Conservation (phyloP, 2,888 invertebrate genomes). For the Heteropelma amictum region DNA sequence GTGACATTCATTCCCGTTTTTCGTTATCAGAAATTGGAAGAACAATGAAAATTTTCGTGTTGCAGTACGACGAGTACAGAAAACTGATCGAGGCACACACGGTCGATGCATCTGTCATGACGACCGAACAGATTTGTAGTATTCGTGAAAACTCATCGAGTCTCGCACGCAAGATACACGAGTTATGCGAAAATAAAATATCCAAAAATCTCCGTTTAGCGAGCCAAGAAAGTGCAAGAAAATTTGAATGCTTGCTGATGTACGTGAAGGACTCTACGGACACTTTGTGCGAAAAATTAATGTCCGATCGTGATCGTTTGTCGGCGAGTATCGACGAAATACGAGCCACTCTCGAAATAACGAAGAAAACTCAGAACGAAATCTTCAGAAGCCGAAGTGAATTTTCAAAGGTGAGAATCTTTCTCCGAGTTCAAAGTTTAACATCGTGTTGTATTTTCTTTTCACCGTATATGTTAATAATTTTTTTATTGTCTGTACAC, state of each 20-base stretch:
- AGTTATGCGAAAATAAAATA: slow-evolving; percentile 66
- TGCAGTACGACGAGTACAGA: slow-evolving; percentile 65
- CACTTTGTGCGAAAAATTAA: slow-evolving; percentile 58
- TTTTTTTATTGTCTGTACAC: background rate
- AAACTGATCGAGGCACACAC: slow-evolving; percentile 65
- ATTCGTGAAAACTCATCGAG: slow-evolving; percentile 59
- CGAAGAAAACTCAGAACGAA: slow-evolving; percentile 60
- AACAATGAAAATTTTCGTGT: slow-evolving; percentile 15
- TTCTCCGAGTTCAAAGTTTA: background rate
- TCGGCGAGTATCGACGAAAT: slow-evolving; percentile 60
- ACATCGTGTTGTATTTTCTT: background rate
- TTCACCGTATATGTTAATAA: background rate
- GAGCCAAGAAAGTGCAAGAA: slow-evolving; percentile 61
- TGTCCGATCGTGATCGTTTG: slow-evolving; percentile 63
- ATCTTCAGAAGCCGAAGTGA: slow-evolving; percentile 55
- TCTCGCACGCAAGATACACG: slow-evolving; percentile 63
- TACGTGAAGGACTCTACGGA: slow-evolving; percentile 64
- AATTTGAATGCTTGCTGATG: slow-evolving; percentile 62
- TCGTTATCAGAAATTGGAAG: background rate
- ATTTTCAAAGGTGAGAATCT: slow-evolving; percentile 27
- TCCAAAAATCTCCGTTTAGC: slow-evolving; percentile 65
- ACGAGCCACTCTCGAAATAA: slow-evolving; percentile 56
- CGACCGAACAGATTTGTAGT: slow-evolving; percentile 60
- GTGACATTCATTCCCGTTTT: background rate
- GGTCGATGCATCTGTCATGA: slow-evolving; percentile 56